Evolutionary conservation across 2,113 vertebrate genomes (phyloP).

Genomic region (Trogon surrucura): DNA sequence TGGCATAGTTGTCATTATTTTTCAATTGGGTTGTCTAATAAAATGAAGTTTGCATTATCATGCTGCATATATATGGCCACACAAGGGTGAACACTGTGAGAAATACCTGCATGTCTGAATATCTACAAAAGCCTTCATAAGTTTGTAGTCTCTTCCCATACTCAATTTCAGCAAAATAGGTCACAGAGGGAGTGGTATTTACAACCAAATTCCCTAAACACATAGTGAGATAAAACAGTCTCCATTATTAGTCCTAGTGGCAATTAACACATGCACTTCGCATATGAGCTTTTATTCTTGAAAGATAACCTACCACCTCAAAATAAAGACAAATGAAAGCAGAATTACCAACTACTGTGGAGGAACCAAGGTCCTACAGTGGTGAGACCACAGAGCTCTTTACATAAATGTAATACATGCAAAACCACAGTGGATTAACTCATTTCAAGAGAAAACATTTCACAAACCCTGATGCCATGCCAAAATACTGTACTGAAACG

Average conservation of each 20-base stretch:
- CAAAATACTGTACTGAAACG: not conserved
- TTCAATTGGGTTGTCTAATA: not conserved
- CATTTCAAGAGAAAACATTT: not conserved
- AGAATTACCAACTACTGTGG: not conserved
- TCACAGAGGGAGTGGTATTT: not conserved
- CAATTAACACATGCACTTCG: not conserved
- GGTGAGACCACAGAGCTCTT: not conserved
- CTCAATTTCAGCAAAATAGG: not conserved
- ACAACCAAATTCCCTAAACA: not conserved
- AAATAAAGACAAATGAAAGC: not conserved
- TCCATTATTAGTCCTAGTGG: not conserved
- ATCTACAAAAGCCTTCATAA: not conserved
- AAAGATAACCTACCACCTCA: not conserved
- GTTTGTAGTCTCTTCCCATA: not conserved
- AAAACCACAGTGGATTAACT: not conserved
- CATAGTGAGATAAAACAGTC: not conserved
- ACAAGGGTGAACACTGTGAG: not conserved
- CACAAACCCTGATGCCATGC: not conserved
- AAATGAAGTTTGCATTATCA: not conserved
- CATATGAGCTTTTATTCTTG: not conserved
- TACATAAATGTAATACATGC: not conserved
- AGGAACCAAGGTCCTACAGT: not conserved
- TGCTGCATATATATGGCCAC: not conserved
- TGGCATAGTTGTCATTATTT: not conserved
- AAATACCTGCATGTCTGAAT: not conserved